Evolutionary conservation across 2,797 vertebrate species (phyloP).

Genomic region (Todus mexicanus): DNA sequence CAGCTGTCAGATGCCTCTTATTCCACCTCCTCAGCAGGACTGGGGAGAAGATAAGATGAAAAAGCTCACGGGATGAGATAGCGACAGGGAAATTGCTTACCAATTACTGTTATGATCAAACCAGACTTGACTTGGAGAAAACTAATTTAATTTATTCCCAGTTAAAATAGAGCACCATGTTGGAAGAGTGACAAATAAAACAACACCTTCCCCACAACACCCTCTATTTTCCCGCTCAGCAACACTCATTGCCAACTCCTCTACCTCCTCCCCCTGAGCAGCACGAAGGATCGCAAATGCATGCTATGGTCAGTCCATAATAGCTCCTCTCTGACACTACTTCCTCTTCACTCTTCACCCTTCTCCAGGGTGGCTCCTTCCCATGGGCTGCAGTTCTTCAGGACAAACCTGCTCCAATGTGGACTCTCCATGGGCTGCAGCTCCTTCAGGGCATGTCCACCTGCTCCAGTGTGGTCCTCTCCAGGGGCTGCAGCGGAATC

Average conservation of each 20-base stretch:
- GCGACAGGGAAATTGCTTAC: too few relatives aligned
- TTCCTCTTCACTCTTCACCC: background rate
- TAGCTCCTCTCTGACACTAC: background rate
- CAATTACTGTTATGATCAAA: background rate
- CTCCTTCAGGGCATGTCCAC: background rate
- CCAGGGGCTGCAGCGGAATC: background rate
- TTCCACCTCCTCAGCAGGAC: background rate
- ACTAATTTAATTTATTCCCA: background rate
- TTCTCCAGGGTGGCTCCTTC: background rate
- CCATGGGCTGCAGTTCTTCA: background rate
- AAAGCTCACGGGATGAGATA: background rate
- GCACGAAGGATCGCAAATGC: background rate
- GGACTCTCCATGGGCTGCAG: background rate
- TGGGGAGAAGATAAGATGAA: background rate
- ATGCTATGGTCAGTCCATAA: background rate
- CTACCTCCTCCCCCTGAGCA: background rate
- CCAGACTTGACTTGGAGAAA: background rate
- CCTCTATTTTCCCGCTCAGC: background rate
- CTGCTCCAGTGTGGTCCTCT: background rate
- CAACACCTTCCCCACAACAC: background rate
- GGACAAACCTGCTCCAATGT: fast-evolving
- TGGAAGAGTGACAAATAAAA: background rate
- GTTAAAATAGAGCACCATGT: background rate
- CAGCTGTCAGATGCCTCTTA: background rate
- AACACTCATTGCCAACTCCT: background rate